These are phyloP conservation scores for Argyrosomus japonicus DNA, from an alignment of 2,113 vertebrate genomes.

Conservation along the genomic window DNA sequence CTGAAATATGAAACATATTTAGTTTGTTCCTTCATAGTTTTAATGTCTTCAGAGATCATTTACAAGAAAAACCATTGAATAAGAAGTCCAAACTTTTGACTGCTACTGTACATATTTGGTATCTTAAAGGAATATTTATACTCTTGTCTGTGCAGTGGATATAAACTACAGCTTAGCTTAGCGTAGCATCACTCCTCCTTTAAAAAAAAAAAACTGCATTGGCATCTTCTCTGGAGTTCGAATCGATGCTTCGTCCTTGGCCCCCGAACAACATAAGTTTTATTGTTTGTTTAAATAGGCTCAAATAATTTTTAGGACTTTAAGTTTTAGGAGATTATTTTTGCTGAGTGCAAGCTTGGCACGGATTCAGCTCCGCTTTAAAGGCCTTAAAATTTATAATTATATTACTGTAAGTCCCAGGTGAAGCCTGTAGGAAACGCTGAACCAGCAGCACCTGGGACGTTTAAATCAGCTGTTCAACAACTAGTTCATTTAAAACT, in stretches of 20 bases:
- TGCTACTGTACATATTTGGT: background rate
- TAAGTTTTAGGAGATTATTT: constrained; percentile 39
- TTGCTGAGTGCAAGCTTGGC: constrained; percentile 50
- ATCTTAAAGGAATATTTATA: background rate
- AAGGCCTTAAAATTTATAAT: constrained; percentile 48
- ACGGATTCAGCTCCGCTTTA: constrained; percentile 36
- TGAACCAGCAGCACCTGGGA: constrained; percentile 57
- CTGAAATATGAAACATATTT: too few species aligned
- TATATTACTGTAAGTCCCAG: constrained; percentile 46
- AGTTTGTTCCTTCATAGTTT: too few species aligned
- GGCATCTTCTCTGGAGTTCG: background rate
- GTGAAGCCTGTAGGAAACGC: constrained; percentile 31
- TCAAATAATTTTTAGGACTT: constrained; percentile 16
- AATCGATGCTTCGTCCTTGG: constrained; percentile 19
- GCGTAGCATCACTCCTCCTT: background rate
- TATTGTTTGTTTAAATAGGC: constrained; percentile 30
- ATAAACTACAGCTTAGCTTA: too few species aligned
- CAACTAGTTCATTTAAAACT: constrained; percentile 20
- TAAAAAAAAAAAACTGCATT: background rate
- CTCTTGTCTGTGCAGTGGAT: too few species aligned
- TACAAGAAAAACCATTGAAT: too few species aligned
- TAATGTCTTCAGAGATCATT: too few species aligned
- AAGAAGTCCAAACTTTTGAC: too few species aligned
- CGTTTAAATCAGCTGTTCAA: constrained; percentile 59
- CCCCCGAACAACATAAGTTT: constrained; percentile 1